These are phyloP conservation scores for Schlechtendalia chinensis DNA, from an alignment of 1,140 invertebrate genomes.

Conservation along the genomic window DNA sequence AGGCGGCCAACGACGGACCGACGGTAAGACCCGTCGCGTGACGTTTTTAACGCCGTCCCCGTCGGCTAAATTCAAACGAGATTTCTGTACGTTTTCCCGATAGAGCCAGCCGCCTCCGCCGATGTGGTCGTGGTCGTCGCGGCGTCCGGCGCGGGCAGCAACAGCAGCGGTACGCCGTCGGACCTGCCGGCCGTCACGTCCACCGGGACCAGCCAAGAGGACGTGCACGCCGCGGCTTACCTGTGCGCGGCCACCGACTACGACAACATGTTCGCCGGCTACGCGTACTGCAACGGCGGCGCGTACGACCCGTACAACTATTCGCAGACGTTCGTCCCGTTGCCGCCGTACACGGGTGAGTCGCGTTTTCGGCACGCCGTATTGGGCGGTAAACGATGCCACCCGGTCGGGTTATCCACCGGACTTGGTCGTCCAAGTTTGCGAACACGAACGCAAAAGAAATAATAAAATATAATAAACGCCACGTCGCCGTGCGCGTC, in stretches of 20 bases:
- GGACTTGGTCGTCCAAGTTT: no score
- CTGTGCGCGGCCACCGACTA: neutral
- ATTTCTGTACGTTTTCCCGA: no score
- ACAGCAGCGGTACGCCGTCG: slow-evolving; percentile 4
- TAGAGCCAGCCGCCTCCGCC: neutral
- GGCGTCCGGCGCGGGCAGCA: slow-evolving; percentile 12
- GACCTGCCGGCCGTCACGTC: slow-evolving; percentile 33
- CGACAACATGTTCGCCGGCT: slow-evolving; percentile 25
- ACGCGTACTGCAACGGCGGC: neutral
- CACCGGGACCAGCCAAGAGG: no score
- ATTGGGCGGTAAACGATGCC: no score
- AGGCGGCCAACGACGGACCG: neutral
- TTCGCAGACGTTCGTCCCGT: slow-evolving; percentile 17
- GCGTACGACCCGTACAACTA: slow-evolving; percentile 40
- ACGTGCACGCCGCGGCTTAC: neutral
- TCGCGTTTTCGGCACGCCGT: no score
- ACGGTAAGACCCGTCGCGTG: neutral
- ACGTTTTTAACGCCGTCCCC: neutral
- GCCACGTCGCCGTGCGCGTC: no score
- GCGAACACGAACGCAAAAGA: no score
- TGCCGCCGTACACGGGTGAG: slow-evolving; percentile 36
- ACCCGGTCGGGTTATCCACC: no score
- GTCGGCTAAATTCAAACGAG: slow-evolving; percentile 21
- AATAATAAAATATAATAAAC: no score
- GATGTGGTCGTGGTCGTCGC: no score